phyloP scores from a whole-genome alignment of 2,797 vertebrate species.

The Paratrypauchen microcephalus region DNA sequence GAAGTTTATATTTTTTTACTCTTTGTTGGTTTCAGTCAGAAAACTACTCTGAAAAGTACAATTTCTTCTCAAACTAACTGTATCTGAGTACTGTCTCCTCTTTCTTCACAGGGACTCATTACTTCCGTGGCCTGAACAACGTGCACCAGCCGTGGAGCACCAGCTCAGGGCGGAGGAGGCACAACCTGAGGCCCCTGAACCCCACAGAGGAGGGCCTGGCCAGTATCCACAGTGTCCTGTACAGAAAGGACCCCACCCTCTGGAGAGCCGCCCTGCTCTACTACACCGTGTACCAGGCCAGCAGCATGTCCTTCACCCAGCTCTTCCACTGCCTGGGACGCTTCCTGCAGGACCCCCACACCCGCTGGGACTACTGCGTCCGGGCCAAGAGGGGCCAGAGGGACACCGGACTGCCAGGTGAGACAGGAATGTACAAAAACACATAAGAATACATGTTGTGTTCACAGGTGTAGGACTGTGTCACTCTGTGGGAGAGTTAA shows the following conservation, averaged over 20 bases:
- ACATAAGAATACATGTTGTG: too few relatives aligned
- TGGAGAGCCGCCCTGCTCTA: conserved; percentile 95
- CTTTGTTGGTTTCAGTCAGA: too few relatives aligned
- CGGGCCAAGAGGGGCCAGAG: conserved; percentile 92
- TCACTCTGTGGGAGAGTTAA: too few relatives aligned
- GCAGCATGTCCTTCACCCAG: conserved; percentile 86
- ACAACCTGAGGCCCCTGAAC: conserved; percentile 86
- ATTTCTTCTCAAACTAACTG: too few relatives aligned
- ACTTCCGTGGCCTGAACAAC: conserved; percentile 92
- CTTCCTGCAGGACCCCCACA: conserved; percentile 89
- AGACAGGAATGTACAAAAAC: too few relatives aligned
- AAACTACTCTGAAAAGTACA: too few relatives aligned
- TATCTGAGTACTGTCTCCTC: too few relatives aligned
- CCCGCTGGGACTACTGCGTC: conserved; percentile 94
- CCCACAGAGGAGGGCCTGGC: conserved; percentile 95
- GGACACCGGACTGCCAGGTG: conserved; percentile 85
- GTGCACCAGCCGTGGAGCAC: conserved; percentile 89
- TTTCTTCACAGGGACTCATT: conserved; percentile 85
- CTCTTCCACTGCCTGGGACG: conserved; percentile 85
- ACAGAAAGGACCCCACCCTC: conserved; percentile 88
- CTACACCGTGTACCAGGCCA: conserved; percentile 91
- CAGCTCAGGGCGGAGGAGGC: conserved; percentile 77
- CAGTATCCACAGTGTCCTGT: conserved; percentile 92
- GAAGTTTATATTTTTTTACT: too few relatives aligned
- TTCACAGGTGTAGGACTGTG: too few relatives aligned